A percentile compares a stretch with the other conserved stretches of the same genome.
Evolutionary conservation across 2,113 vertebrate species (phyloP).

Genomic region (Aspidoscelis tigris): DNA sequence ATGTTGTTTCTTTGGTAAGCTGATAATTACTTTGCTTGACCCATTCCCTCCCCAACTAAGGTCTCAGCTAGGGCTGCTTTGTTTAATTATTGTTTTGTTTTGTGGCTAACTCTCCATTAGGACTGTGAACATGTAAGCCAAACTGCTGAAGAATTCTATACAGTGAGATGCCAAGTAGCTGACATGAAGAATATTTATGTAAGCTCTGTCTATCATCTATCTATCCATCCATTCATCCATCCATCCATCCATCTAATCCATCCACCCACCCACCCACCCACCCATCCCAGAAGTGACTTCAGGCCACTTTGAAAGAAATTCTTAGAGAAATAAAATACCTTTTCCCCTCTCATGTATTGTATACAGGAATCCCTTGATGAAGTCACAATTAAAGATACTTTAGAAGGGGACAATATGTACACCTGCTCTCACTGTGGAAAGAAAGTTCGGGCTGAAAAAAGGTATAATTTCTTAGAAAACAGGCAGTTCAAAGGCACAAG

Average conservation of each 20-base stretch:
- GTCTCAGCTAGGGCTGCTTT: constrained; percentile 20
- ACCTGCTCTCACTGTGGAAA: constrained; percentile 98
- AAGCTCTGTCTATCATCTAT: constrained; percentile 69
- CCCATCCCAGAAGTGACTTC: neutral
- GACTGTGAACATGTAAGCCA: constrained; percentile 99
- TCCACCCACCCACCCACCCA: too few species aligned
- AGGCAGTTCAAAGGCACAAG: too few species aligned
- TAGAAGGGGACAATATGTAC: constrained; percentile 99
- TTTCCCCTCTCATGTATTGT: constrained; percentile 26
- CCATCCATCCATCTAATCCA: too few species aligned
- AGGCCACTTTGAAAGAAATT: neutral
- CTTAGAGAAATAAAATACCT: neutral
- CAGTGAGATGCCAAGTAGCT: constrained; percentile 96
- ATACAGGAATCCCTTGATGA: constrained; percentile 96
- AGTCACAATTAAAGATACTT: constrained; percentile 98
- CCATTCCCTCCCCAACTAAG: neutral
- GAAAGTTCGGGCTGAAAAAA: constrained; percentile 97
- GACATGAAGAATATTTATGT: constrained; percentile 99
- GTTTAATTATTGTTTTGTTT: constrained; percentile 17
- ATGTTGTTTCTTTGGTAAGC: constrained; percentile 97
- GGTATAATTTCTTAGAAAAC: constrained; percentile 71
- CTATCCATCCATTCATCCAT: too few species aligned
- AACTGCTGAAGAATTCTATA: constrained; percentile 98
- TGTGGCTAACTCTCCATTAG: constrained; percentile 66
- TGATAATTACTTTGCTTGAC: constrained; percentile 7